Base-by-base conservation (phyloP, 1,140 invertebrate species). In the Neodiprion virginianus region DNA sequence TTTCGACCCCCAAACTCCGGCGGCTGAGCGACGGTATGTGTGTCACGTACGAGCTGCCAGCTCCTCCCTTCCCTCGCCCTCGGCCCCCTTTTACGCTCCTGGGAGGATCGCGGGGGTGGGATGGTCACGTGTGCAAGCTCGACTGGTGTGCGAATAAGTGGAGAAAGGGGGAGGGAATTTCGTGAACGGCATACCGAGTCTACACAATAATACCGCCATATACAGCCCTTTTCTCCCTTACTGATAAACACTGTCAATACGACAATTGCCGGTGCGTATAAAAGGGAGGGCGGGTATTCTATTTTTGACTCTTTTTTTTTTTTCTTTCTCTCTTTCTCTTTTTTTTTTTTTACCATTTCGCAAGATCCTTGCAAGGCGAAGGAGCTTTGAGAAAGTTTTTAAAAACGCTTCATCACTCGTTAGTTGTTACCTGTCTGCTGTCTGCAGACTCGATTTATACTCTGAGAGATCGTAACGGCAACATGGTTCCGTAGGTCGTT, bases 81-180 rank as follows among this genome's bases (percentile, higher is more conserved):
- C 8, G n/a, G 11, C 53, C 53, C 11, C 53, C 53, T 17, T 61
- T 61, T 61, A 40, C 23, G 67, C 40, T 47, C 12, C 40, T 61
- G 68, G 69, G 67, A n/a, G 61, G 17, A 17, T 66, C 53, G 17
- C 49, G n/a, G 50, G 68, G 68, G 5, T 74, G 47, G 47, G 69
- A 40, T 67, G 48, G 8, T 14, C 7, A 48, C 48, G 72, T 28
- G 66, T 11, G 40, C 21, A 12, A 48, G 72, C 49, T 74, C n/a
- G 48, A 70, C 49, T 66, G 53, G 74, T 66, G 40, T 23, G 47
- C 67, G 71, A 75, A 48, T 28, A 75, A 75, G 48, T 9, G 49
- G 53, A 66, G 65, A 10, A 14, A 48, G 40, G 17, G 10, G 40
- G 67, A 66, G n/a, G 66, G 66, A 17, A 21, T 10, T 73, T 73